Evolutionary conservation across 2,797 vertebrate genomes (phyloP).

Genomic region (Natrix natrix): DNA sequence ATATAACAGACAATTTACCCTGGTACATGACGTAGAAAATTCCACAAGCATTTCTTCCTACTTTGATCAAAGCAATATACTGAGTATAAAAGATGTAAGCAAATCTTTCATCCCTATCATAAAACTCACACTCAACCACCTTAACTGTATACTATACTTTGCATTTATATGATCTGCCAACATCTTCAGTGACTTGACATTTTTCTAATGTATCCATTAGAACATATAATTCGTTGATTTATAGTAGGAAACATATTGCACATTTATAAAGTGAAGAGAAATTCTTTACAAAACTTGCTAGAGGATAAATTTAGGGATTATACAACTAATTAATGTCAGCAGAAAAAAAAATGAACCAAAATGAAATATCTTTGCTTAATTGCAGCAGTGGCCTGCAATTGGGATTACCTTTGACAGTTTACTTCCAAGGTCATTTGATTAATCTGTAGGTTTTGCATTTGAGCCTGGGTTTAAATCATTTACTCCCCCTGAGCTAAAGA

Average conservation of each 20-base stretch:
- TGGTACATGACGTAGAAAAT: neutral
- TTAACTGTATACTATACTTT: neutral
- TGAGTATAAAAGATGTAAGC: neutral
- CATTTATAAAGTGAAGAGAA: conserved; percentile 58
- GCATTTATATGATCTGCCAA: conserved; percentile 47
- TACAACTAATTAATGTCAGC: conserved; percentile 28
- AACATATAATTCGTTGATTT: conserved; percentile 52
- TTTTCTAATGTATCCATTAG: conserved; percentile 50
- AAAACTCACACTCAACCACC: neutral
- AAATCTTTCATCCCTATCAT: neutral
- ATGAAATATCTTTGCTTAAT: neutral
- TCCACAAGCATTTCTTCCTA: neutral
- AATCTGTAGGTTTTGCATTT: neutral
- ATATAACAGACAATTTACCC: neutral
- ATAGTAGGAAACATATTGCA: conserved; percentile 58
- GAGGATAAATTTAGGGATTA: conserved; percentile 62
- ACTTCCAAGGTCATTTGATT: neutral
- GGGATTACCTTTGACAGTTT: neutral
- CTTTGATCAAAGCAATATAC: neutral
- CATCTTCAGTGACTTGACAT: neutral
- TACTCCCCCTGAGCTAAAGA: neutral
- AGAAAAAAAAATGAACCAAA: neutral
- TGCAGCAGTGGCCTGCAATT: neutral
- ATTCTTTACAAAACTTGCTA: conserved; percentile 51
- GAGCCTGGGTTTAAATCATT: neutral